These are phyloP conservation scores for Neoaliturus tenellus DNA, from an alignment of 2,888 invertebrate genomes.

Conservation along the genomic window DNA sequence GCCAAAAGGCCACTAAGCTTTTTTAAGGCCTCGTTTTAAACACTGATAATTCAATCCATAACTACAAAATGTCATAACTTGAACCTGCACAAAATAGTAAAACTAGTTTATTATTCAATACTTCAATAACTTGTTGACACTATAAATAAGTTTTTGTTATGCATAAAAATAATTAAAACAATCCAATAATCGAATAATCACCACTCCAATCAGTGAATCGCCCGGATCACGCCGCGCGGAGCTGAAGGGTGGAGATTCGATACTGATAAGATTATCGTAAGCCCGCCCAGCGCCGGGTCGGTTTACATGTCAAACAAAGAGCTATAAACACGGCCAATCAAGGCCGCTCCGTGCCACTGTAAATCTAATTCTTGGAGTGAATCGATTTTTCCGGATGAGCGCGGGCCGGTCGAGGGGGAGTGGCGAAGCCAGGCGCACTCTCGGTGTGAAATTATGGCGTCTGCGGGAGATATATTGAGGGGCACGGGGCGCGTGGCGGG, in stretches of 20 bases:
- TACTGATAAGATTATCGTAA: conserved; percentile 14
- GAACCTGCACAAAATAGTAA: too few relatives aligned
- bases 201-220: too few relatives aligned
- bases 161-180: too few relatives aligned
- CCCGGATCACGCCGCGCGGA: too few relatives aligned
- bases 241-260: conserved; percentile 18
- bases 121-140: too few relatives aligned
- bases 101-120: too few relatives aligned
- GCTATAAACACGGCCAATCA: conserved; percentile 34
- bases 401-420: neutral
- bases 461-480: conserved; percentile 50
- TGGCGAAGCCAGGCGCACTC: conserved; percentile 51
- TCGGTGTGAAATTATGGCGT: conserved; percentile 55
- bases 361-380: conserved; percentile 39
- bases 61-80: too few relatives aligned
- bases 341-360: neutral
- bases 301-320: neutral
- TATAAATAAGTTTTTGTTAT: too few relatives aligned
- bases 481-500: conserved; percentile 7
- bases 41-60: too few relatives aligned
- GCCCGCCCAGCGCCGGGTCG: conserved; percentile 24
- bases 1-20: too few relatives aligned
- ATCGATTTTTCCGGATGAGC: conserved; percentile 44
- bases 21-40: too few relatives aligned
- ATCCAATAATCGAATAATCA: too few relatives aligned